Base-by-base conservation (phyloP, 2,113 vertebrate species). In the Nematolebias whitei region DNA sequence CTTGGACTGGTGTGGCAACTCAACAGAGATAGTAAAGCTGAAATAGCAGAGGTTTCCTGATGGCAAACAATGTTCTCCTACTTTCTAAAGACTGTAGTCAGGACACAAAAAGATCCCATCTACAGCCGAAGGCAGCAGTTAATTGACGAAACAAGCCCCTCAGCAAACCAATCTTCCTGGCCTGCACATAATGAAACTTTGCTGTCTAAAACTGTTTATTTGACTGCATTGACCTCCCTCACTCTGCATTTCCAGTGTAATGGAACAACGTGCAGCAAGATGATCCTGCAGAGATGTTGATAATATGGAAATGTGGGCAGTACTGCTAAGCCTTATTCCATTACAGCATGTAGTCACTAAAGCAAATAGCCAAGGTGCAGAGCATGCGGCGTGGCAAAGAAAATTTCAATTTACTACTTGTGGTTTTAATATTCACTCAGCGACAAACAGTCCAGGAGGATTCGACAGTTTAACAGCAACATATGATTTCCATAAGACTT, bases 191-290 rank as follows among this genome's bases (percentile, higher is more conserved):
- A 85, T 74, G 58, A 72, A 82, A 85, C n/a, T 80, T 72, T 53
- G 49, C 68, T 47, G 57, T 54, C 53, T 59, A 65, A 81, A 87
- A 78, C 55, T 75, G 84, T 87, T 87, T 83, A 76, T 82, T 81
- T 67, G 67, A 68, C 76, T 62, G 65, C 51, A 24, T 65, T 59
- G 74, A 87, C 79, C 72, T 72, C 65, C 50, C 73, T 76, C 64
- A n/a, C 81, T 80, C 75, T 52, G 78, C 69, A 80, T 83, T 78
- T 77, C 20, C 58, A 61, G 63, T 48, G 56, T 68, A 73, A 74
- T 72, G 65, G 76, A 74, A 71, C 18, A 51, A 62, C 63, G 68
- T 32, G 78, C 40, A 45, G 74, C 50, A 44, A 44, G 47, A 60
- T 62, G 80, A 65, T 51, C 74, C 76, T 44, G 54, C 66, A 63